These are phyloP conservation scores for Trinorchestia longiramus DNA, from an alignment of 1,140 invertebrate species.

Conservation along the genomic window DNA sequence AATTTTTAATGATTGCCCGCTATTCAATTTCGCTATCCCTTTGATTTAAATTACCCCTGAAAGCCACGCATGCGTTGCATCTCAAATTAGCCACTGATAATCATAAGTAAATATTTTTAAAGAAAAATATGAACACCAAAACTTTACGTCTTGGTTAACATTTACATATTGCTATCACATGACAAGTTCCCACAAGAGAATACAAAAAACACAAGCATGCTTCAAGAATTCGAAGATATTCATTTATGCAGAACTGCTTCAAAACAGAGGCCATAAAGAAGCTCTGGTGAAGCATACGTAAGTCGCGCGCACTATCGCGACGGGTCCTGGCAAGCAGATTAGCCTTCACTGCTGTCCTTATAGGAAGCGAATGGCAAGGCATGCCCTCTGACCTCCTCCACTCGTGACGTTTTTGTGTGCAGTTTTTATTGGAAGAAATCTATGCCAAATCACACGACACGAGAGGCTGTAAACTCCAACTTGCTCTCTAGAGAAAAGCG, in stretches of 20 bases:
- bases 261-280: background rate
- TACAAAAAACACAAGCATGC: background rate
- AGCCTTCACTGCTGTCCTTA: conserved; percentile 6
- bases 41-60: background rate
- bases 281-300: background rate
- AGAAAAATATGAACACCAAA: background rate
- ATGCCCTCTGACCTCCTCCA: conserved; percentile 25
- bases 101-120: background rate
- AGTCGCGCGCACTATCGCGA: background rate
- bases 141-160: background rate
- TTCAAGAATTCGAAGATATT: background rate
- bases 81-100: background rate
- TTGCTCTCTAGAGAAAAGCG: conserved; percentile 17
- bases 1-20: background rate
- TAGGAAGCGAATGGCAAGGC: background rate
- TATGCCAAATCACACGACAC: conserved; percentile 38
- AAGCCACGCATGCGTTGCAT: background rate
- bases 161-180: background rate
- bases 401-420: background rate
- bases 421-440: background rate
- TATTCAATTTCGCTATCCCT: background rate
- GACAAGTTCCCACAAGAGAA: background rate
- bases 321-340: conserved; percentile 23
- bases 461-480: conserved; percentile 14
- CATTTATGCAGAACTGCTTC: background rate